Conservation (phyloP, 2,888 invertebrate genomes). For the Tigriopus californicus region DNA sequence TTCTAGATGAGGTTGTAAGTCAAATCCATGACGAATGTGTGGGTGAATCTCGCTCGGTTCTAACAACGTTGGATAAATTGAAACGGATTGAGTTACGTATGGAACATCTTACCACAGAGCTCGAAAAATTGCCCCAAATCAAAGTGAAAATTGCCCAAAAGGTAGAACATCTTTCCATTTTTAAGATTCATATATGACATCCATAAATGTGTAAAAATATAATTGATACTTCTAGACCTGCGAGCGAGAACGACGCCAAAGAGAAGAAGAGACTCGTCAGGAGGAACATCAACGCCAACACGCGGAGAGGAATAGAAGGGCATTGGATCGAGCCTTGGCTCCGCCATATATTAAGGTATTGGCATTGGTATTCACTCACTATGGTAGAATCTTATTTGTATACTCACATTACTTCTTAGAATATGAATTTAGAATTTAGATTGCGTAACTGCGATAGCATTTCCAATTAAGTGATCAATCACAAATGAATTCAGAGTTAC, state of each 20-base stretch:
- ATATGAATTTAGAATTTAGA: no score
- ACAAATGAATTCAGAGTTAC: no score
- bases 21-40: neutral
- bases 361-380: no score
- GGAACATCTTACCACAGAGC: slow-evolving; percentile 8
- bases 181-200: neutral
- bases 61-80: slow-evolving; percentile 8
- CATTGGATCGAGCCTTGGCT: slow-evolving; percentile 12
- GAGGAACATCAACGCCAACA: slow-evolving; percentile 6
- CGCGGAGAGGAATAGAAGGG: slow-evolving; percentile 9
- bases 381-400: no score
- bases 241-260: neutral
- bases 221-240: neutral
- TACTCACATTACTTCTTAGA: no score
- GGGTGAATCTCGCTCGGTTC: neutral
- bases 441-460: no score
- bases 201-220: neutral
- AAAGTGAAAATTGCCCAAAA: slow-evolving; percentile 7
- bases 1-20: slow-evolving; percentile 16
- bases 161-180: neutral
- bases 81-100: slow-evolving; percentile 11
- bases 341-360: slow-evolving; percentile 8
- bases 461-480: no score
- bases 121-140: neutral
- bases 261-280: slow-evolving; percentile 7